Evolutionary conservation across 1,140 invertebrate genomes (phyloP), one percentile per base, ranked within the genome.

Genomic region (Microplitis mediator): DNA sequence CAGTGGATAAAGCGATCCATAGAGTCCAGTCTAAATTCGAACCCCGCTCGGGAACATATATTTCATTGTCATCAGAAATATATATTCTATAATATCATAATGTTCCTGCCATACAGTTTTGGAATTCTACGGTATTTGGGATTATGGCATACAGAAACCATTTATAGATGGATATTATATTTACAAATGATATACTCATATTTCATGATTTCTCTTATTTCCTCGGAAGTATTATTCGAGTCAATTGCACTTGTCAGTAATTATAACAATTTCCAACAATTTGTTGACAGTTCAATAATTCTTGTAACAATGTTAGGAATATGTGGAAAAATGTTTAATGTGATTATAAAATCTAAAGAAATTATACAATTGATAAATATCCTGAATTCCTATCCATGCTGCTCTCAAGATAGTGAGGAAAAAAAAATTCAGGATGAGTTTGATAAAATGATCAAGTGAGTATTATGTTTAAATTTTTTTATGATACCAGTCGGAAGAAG

Each of bases 261-360:
- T 4, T 45, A 76, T 9, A 67, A 72, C 4, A 72, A 65, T 36
- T 14, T 54, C 0, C 64, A 75, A 0, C 69, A 72, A 2, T 68
- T 78, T 1, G 61, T 69, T 0, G 67, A 75, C 13, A 80, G 76
- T 69, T 72, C 78, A 3, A 75, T 74, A 35, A 32, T 76, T 3
- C 63, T 75, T 1, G 31, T 80, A 13, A 64, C 70, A 8, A 61
- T 79, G 9, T n/a, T 72, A 0, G 71, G 73, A 4, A 67, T 52
- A 3, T 67, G 58, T 2, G 66, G 35, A 4, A 80, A 80, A 56
- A 31, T 68, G 6, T 4, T 23, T 0, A 78, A 65, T 51, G 13
- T 78, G 3, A 16, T 74, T 4, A 0, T 71, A 3, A 64, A 58
- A 13, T 67, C 69, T 1, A 9, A 36, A 13, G 67, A 63, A 16